phyloP scores from a whole-genome alignment of 2,113 vertebrate species.

The Leucoraja erinaceus region DNA sequence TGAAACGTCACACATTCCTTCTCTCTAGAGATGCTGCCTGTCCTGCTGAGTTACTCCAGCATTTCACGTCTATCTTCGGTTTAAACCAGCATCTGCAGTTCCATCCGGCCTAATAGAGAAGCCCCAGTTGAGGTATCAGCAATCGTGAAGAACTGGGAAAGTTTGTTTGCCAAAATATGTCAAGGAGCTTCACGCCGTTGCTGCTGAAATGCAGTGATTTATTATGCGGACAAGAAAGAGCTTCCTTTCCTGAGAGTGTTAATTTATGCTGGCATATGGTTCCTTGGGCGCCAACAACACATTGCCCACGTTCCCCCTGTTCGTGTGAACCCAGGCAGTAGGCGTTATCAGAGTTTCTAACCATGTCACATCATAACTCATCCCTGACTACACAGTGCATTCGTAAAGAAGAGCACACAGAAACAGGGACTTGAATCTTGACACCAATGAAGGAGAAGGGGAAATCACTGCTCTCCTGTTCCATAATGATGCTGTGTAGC shows the following conservation, averaged over 20 bases:
- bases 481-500: not conserved
- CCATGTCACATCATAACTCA: not conserved
- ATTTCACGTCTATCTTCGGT: too few species aligned
- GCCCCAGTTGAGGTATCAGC: not conserved
- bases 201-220: not conserved
- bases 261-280: conserved; percentile 17
- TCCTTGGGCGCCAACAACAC: not conserved
- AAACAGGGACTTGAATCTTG: not conserved
- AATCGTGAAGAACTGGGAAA: not conserved
- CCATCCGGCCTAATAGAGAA: too few species aligned
- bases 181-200: not conserved
- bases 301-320: not conserved
- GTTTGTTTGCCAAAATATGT: not conserved
- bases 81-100: too few species aligned
- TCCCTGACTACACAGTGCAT: not conserved
- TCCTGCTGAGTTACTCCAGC: too few species aligned
- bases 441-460: not conserved
- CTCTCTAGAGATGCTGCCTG: too few species aligned
- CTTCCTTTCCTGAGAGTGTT: not conserved
- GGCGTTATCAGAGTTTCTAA: not conserved
- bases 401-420: not conserved
- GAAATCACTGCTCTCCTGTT: not conserved
- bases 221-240: not conserved
- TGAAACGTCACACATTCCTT: too few species aligned
- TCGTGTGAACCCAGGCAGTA: not conserved